Base-by-base conservation (phyloP, 2,797 vertebrate genomes). In the Pyrocephalus nanus region DNA sequence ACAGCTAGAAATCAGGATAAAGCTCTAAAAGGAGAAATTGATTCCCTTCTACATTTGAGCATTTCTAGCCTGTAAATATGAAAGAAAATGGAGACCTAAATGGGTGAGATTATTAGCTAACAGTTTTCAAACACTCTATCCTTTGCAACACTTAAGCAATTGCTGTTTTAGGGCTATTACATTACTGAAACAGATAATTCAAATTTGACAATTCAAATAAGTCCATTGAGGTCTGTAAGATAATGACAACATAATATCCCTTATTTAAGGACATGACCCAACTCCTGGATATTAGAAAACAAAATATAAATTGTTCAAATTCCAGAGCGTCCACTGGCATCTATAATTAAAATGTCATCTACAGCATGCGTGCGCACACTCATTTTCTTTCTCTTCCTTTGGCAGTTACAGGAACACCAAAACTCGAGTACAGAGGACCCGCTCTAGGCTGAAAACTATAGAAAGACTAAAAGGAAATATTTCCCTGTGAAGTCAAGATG, bases 291-390 rank as follows among this genome's bases (percentile, higher is more conserved):
- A 6, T 25, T 36, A 2, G 3, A 17, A 27, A 66, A 48, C 81
- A 58, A 55, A 11, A 34, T 1, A 69, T 5, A 20, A 60, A 75
- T 34, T 26, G 1, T 38, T 14, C 12, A 54, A 57, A 22, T 58
- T 80, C n/a, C 29, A 13, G 11, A 58, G 75, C 25, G 4, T 8
- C 18, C 9, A 26, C 14, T 72, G 14, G 9, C 15, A 65, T 10
- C 23, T 38, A 1, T 53, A 51, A 71, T 47, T 64, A 53, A 71
- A 71, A 30, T 54, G 3, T 9, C 18, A 30, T 5, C 5, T 45
- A 12, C 2, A 2, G 2, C 3, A 17, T 9, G 14, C 6, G 51
- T 60, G 14, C 36, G 14, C 15, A 34, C 3, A 61, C 15, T 9
- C 6, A 14, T 75, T 93, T 88, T 73, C 32, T 14, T 3, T 55